Base-by-base conservation (phyloP, 64 coral and sea anemone genomes). In the Pocillopora verrucosa region DNA sequence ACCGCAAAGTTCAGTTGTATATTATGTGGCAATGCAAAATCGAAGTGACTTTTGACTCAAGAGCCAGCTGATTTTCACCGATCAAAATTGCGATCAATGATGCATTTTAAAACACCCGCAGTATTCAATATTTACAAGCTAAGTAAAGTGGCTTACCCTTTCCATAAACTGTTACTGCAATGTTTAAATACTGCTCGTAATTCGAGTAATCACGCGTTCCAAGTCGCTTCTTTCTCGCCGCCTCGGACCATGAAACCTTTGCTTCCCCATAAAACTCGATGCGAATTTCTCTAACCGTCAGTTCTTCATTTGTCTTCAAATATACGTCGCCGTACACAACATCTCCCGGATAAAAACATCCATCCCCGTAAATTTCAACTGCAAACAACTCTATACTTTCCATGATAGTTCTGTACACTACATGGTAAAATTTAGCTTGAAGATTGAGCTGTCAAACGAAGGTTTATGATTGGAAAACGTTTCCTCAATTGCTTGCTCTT, bases 291-390 rank as follows among this genome's bases (percentile, higher is more conserved):
- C 82, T 65, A 36, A 84, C 37, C 56, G 82, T 84, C 38, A 84
- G 10, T 26, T 84, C 65, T 20, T 84, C 82, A 41, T 67, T 84
- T 72, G 82, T 70, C 22, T 57, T 84, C 36, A 84, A 19, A 57
- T 70, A 84, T 24, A 84, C 82, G 36, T 84, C 82, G 20, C 82
- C 82, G 19, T 84, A 72, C n/a, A 84, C 56, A 70, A 84, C 61
- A n/a, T 84, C 82, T 24, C 82, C 82, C 2, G 82, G 82, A 72
- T 70, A 37, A 56, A 70, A 84, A 30, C 82, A 24, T n/a, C 82
- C 82, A 72, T 84, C 65, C 11, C 82, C 82, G 36, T 84, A 84
- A 72, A 84, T 84, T 84, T 84, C 82, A 84, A 84, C 82, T 25
- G 82, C 82, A 84, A 84, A 84, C 37, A 84, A 84, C 20, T 84